Conservation (phyloP, 2,888 invertebrate species). For the Eupelmus urozonus region DNA sequence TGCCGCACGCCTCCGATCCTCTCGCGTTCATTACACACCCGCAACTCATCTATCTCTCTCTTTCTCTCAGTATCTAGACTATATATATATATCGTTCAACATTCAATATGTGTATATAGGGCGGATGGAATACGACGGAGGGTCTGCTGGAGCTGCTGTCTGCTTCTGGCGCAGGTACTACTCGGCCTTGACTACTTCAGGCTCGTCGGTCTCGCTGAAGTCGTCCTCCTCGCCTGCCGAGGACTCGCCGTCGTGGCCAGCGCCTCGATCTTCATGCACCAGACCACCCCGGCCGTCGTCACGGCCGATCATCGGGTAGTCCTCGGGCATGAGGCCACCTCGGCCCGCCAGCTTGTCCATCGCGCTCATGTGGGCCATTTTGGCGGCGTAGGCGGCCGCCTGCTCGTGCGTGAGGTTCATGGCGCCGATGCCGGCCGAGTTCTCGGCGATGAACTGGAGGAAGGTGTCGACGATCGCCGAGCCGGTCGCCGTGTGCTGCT, state of each 20-base stretch:
- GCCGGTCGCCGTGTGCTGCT: slow-evolving; percentile 78
- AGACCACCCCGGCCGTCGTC: slow-evolving; percentile 71
- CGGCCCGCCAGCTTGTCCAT: slow-evolving; percentile 77
- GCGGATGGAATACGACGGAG: neutral
- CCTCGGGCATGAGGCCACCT: slow-evolving; percentile 63
- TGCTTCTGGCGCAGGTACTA: slow-evolving; percentile 63
- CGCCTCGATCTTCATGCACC: slow-evolving; percentile 68
- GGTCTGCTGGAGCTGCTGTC: neutral
- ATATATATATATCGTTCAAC: neutral
- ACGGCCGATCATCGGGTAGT: slow-evolving; percentile 73
- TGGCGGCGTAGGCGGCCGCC: slow-evolving; percentile 82
- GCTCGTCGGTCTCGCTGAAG: slow-evolving; percentile 74
- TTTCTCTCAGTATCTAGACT: too few relatives aligned
- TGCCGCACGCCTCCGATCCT: neutral
- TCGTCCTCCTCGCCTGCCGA: slow-evolving; percentile 74
- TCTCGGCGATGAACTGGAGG: slow-evolving; percentile 92
- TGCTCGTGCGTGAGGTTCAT: slow-evolving; percentile 82
- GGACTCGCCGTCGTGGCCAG: slow-evolving; percentile 71
- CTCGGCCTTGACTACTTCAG: slow-evolving; percentile 72
- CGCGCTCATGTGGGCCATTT: slow-evolving; percentile 87
- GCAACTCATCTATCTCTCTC: too few relatives aligned
- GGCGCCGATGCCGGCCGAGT: slow-evolving; percentile 84
- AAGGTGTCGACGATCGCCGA: slow-evolving; percentile 88
- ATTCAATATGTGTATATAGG: slow-evolving; percentile 9
- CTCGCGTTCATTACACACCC: neutral